Conservation (phyloP, 2,888 invertebrate species). For the Diaphora mendica region DNA sequence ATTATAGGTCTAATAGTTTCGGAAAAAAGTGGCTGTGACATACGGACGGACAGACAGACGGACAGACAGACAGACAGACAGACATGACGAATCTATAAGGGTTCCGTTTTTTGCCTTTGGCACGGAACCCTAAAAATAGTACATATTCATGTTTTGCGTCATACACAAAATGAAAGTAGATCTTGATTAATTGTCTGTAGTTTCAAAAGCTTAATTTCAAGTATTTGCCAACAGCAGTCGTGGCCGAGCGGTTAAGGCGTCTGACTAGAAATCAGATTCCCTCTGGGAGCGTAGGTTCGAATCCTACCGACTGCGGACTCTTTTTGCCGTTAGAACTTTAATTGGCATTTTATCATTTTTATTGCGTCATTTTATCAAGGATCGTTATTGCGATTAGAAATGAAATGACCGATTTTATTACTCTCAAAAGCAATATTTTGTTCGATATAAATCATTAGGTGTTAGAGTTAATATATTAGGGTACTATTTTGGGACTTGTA, state of each 20-base stretch:
- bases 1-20: too few relatives aligned
- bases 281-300: constrained; percentile 96
- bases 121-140: too few relatives aligned
- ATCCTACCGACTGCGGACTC: constrained; percentile 92
- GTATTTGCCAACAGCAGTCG: constrained; percentile 84
- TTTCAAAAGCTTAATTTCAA: constrained; percentile 16
- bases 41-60: too few relatives aligned
- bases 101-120: too few relatives aligned
- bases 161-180: not conserved
- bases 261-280: constrained; percentile 96
- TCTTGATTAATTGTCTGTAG: not conserved
- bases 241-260: constrained; percentile 96
- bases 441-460: constrained; percentile 40
- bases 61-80: too few relatives aligned
- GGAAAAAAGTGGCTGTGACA: too few relatives aligned
- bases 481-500: constrained; percentile 39
- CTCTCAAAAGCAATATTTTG: constrained; percentile 48
- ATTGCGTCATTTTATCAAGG: constrained; percentile 52
- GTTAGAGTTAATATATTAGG: constrained; percentile 33
- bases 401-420: constrained; percentile 59
- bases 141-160: not conserved
- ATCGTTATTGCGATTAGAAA: constrained; percentile 42
- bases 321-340: constrained; percentile 41
- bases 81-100: too few relatives aligned
- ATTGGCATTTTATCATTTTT: constrained; percentile 49